Evolutionary conservation across 2,888 invertebrate genomes (phyloP), one percentile per base, ranked within the genome.

Genomic region (Synergus japonicus): DNA sequence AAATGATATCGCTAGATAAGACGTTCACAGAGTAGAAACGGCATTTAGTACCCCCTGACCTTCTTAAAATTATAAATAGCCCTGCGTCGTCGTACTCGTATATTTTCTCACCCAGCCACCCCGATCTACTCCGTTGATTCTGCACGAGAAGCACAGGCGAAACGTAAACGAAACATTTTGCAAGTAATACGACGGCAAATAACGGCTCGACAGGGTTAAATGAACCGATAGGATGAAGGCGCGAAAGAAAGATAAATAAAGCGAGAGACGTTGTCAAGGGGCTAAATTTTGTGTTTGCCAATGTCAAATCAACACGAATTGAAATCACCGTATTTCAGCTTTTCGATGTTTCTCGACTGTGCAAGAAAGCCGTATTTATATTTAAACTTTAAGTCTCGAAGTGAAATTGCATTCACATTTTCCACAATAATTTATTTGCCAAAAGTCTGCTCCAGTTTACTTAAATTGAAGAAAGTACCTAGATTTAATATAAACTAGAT

Each of bases 241-340:
- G 86, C 84, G 85, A 87, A 85, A 84, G 88, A 86, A 88, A 88
- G 87, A 88, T 87, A 91, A 90, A 90, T 88, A 90, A 86, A 89
- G 85, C 78, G 81, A 81, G 79, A 78, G 80, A 82, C 80, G 83
- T 82, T 82, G 86, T 83, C 85, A 86, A 86, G 82, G 84, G 84
- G 83, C 85, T 83, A 83, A 82, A 85, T 83, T 86, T 85, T 87
- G 84, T 91, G 87, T 91, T 91, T 91, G 88, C 87, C 87, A 84
- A 88, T 90, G 88, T 87, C 89, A 89, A 91, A 91, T 91, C 91
- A 90, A 90, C 89, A 89, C 87, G 87, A 90, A 89, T 90, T 89
- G 90, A 91, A 91, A 91, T 91, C 90, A 90, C 87, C 86, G 87
- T 80, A 79, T 69, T 83, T 54, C 78, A 81, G 37, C 73, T n/a